A percentile compares a stretch with the other conserved stretches of the same genome.
phyloP scores from a whole-genome alignment of 1,140 invertebrate species.

The Bradynema listronoti region DNA sequence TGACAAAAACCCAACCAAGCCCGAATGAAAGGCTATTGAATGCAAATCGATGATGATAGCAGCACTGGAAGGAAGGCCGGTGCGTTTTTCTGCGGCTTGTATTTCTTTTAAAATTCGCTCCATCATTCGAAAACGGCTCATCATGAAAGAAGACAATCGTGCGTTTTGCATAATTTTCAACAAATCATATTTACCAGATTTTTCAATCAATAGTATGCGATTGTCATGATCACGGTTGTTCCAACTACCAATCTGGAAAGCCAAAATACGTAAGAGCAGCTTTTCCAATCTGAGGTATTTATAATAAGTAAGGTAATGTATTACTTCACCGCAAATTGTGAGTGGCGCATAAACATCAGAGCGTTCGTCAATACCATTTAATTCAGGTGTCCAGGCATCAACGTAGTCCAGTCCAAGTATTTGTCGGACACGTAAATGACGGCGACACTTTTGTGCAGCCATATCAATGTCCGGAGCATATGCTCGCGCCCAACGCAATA shows the following conservation, averaged over 20 bases:
- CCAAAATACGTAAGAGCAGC: background rate
- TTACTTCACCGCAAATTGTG: conserved; percentile 27
- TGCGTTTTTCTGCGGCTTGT: no score
- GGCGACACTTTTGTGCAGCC: conserved; percentile 3
- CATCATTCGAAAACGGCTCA: no score
- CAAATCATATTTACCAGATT: conserved; percentile 35
- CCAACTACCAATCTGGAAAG: background rate
- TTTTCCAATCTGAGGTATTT: background rate
- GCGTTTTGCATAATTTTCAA: conserved; percentile 33
- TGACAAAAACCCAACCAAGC: no score
- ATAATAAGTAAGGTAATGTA: background rate
- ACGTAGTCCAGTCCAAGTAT: conserved; percentile 31
- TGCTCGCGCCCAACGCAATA: no score
- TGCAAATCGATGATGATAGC: no score
- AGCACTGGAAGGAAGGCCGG: no score
- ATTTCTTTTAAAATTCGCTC: no score
- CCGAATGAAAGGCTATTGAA: no score
- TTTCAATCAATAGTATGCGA: conserved; percentile 30
- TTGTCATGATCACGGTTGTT: background rate
- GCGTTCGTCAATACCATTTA: conserved; percentile 31
- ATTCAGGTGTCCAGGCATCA: conserved; percentile 5
- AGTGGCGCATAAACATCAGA: conserved; percentile 38
- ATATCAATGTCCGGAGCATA: background rate
- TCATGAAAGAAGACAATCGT: conserved; percentile 29
- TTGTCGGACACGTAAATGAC: conserved; percentile 29